Evolutionary conservation across 2,113 vertebrate genomes (phyloP), one percentile per base, ranked within the genome.

Genomic region (Apaloderma vittatum): DNA sequence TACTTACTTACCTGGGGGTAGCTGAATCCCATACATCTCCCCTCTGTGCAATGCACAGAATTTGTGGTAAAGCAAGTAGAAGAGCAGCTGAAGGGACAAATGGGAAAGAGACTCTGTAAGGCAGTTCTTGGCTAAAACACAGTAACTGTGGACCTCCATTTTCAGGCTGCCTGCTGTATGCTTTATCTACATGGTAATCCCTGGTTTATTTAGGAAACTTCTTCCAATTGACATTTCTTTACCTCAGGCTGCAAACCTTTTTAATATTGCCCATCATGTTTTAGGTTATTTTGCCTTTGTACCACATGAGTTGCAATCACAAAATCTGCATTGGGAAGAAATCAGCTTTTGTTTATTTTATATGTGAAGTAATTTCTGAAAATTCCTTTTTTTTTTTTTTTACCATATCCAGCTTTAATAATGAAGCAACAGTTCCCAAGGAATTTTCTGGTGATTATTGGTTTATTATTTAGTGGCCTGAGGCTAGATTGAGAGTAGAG

Each of bases 361-460:
- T 86, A 74, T 52, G 48, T 51, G 34, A 49, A 76, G 11, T 8
- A 86, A 59, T 90, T 71, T 78, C 51, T 94, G 65, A 73, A 92
- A 74, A 80, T 23, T 26, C 17, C 24, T 70, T 18, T 4, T 46
- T 72, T 34, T 21, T 45, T 82, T 21, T 54, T 92, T 73, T 74
- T 80, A 29, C 7, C 6, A 10, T 73, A 67, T 88, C 27, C 24
- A 66, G 15, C 30, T 84, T 87, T 88, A 82, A 82, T 90, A 94
- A 91, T 49, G 52, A 92, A 93, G 34, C 29, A 86, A 73, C 13
- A 45, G 6, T 79, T 92, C 51, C 55, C 18, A 74, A 58, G 49
- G 71, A 82, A 67, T 93, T 88, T 97, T 86, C 36, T 93, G 36
- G 26, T 88, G 94, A 93, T 93, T 94, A 94, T 78, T 75, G 24